phyloP scores from a whole-genome alignment of 2,888 invertebrate species.

The Eurytoma adleriae region DNA sequence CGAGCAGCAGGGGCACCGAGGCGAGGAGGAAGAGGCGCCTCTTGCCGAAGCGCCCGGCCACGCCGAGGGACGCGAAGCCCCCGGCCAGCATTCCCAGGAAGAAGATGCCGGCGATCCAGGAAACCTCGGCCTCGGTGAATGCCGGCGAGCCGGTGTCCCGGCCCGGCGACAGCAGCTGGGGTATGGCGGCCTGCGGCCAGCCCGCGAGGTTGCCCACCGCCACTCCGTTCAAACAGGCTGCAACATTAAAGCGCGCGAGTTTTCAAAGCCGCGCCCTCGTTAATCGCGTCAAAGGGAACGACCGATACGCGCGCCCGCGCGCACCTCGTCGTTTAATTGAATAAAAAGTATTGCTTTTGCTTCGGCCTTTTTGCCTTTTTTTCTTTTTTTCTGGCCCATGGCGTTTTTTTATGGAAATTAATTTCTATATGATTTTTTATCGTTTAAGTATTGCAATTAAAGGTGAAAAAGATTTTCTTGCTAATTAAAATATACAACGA shows the following conservation, averaged over 20 bases:
- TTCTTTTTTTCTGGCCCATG: too few relatives aligned
- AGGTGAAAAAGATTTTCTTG: too few relatives aligned
- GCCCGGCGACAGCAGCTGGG: conserved; percentile 49
- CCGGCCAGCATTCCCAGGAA: conserved; percentile 54
- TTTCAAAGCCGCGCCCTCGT: too few relatives aligned
- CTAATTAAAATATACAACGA: too few relatives aligned
- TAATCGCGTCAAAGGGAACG: too few relatives aligned
- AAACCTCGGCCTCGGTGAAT: conserved; percentile 50
- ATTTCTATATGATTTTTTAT: too few relatives aligned
- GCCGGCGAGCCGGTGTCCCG: conserved; percentile 6
- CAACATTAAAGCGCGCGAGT: neutral
- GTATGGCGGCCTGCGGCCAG: conserved; percentile 57
- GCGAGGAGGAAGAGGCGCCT: conserved; percentile 40
- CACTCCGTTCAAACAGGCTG: conserved; percentile 55
- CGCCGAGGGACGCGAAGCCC: conserved; percentile 43
- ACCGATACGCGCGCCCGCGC: too few relatives aligned
- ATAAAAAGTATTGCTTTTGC: too few relatives aligned
- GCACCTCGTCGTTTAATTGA: too few relatives aligned
- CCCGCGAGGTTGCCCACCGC: conserved; percentile 51
- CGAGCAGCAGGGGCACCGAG: conserved; percentile 17
- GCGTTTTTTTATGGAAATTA: too few relatives aligned
- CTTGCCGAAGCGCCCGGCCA: conserved; percentile 49
- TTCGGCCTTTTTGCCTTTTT: too few relatives aligned
- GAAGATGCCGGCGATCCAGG: conserved; percentile 55
- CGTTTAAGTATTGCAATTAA: too few relatives aligned